Evolutionary conservation across 1,140 invertebrate genomes (phyloP).

Genomic region (Campoletis sonorensis): DNA sequence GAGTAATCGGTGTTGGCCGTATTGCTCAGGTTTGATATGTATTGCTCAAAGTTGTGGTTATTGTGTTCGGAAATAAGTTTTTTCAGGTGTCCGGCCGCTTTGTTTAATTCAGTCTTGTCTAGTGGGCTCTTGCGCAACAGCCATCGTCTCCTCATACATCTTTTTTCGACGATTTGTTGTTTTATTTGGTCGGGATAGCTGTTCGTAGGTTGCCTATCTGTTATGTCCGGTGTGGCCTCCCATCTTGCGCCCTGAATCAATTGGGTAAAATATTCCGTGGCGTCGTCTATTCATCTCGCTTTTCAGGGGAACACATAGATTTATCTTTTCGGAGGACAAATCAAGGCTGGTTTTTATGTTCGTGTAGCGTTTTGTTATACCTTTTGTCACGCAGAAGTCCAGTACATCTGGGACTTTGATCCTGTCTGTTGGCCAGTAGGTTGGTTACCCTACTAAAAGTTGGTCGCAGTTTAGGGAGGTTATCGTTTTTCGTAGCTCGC

Average conservation of each 20-base stretch:
- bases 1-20: conserved; percentile 49
- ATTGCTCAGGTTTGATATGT: conserved; percentile 5
- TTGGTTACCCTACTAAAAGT: conserved; percentile 67
- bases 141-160: conserved; percentile 35
- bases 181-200: neutral
- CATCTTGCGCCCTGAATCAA: conserved; percentile 52
- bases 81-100: conserved; percentile 37
- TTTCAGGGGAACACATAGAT: conserved; percentile 2
- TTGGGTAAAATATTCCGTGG: conserved; percentile 44
- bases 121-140: neutral
- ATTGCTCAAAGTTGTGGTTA: conserved; percentile 19
- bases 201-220: neutral
- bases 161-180: conserved; percentile 22
- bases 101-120: conserved; percentile 32
- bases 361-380: conserved; percentile 46
- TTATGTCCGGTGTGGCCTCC: conserved; percentile 5
- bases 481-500: conserved; percentile 60
- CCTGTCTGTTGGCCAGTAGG: conserved; percentile 68
- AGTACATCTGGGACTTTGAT: conserved; percentile 66
- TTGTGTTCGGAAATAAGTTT: conserved; percentile 2
- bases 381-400: conserved; percentile 65
- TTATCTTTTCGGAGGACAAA: conserved; percentile 48
- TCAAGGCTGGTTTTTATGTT: conserved; percentile 41
- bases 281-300: conserved; percentile 26
- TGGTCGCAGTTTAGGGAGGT: conserved; percentile 52